These are phyloP conservation scores for Leptopilina clavipes DNA, from an alignment of 1,140 invertebrate genomes.

Conservation along the genomic window DNA sequence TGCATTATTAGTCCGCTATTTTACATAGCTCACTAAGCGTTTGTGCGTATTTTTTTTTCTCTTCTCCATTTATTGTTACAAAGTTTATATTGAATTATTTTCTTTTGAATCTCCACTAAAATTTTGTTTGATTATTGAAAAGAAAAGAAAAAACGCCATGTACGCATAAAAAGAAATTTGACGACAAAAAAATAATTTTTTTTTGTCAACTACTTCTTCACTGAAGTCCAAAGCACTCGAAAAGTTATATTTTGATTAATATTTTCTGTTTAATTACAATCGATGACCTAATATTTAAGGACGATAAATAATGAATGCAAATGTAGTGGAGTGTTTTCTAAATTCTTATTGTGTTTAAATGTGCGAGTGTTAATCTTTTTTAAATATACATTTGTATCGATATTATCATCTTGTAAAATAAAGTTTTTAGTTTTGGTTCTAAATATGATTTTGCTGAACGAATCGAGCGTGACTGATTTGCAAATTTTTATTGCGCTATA, in stretches of 20 bases:
- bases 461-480: neutral
- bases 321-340: constrained; percentile 45
- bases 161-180: constrained; percentile 51
- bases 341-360: constrained; percentile 55
- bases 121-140: constrained; percentile 53
- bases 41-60: constrained; percentile 50
- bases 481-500: neutral
- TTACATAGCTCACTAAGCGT: constrained; percentile 44
- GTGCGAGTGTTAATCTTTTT: constrained; percentile 64
- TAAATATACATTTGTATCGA: constrained; percentile 62
- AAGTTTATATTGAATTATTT: constrained; percentile 38
- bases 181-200: constrained; percentile 47
- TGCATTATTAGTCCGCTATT: constrained; percentile 51
- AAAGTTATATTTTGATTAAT: constrained; percentile 48
- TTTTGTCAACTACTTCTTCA: constrained; percentile 46
- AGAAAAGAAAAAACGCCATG: constrained; percentile 53
- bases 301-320: constrained; percentile 47
- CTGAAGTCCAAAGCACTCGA: constrained; percentile 40
- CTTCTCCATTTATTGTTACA: constrained; percentile 46
- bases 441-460: constrained; percentile 37
- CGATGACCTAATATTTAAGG: constrained; percentile 6
- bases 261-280: constrained; percentile 40
- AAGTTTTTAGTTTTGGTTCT: constrained; percentile 56
- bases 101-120: constrained; percentile 43
- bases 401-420: constrained; percentile 58